Percentiles rank a stretch among this genome's conserved stretches.
Evolutionary conservation across 2,113 vertebrate genomes (phyloP).

Genomic region (Embiotoca jacksoni): DNA sequence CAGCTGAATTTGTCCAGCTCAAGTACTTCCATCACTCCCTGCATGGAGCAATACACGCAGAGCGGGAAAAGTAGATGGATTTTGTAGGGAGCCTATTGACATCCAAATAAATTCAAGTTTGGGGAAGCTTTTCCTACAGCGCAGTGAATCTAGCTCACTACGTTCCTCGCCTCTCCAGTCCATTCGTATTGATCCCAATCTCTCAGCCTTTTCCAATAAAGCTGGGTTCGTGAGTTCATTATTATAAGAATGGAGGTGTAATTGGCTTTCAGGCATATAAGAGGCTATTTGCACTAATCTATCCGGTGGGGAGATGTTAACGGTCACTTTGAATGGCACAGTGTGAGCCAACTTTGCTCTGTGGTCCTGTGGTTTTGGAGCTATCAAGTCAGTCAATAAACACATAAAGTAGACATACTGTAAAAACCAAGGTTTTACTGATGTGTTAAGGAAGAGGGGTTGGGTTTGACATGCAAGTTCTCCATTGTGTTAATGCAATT

Average conservation of each 20-base stretch:
- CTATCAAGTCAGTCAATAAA: conserved; percentile 60
- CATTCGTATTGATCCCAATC: conserved; percentile 78
- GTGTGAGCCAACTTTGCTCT: conserved; percentile 52
- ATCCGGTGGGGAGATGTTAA: conserved; percentile 70
- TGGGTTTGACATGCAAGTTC: neutral
- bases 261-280: conserved; percentile 76
- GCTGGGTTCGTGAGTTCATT: conserved; percentile 81
- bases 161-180: conserved; percentile 49
- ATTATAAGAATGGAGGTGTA: conserved; percentile 80
- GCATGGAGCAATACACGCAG: conserved; percentile 51
- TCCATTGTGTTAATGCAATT: neutral
- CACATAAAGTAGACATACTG: conserved; percentile 63
- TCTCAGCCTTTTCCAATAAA: conserved; percentile 79
- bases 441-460: conserved; percentile 15
- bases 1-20: conserved; percentile 63
- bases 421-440: conserved; percentile 33
- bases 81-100: conserved; percentile 61
- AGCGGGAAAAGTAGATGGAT: conserved; percentile 56
- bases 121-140: conserved; percentile 61
- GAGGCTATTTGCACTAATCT: conserved; percentile 78
- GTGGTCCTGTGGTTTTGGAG: conserved; percentile 40
- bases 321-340: conserved; percentile 66
- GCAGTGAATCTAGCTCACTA: conserved; percentile 64
- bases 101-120: conserved; percentile 80
- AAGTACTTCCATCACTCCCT: conserved; percentile 44